phyloP scores from a whole-genome alignment of 1,140 invertebrate genomes.

The Thalassaphorura encarpata region DNA sequence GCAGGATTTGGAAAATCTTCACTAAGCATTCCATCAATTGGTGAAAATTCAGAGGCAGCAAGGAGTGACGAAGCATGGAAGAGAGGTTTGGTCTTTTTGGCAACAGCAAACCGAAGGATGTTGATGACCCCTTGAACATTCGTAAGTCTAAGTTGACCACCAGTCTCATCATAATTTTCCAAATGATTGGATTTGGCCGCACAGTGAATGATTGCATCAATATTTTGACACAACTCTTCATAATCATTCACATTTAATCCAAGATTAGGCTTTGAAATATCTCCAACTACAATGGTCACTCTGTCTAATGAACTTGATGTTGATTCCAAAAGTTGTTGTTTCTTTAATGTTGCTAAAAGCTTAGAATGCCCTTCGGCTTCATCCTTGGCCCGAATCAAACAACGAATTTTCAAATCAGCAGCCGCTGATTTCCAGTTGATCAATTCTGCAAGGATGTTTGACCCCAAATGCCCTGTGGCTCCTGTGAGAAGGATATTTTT shows the following conservation, averaged over 20 bases:
- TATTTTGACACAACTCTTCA: background rate
- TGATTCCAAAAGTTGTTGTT: background rate
- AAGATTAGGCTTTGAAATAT: background rate
- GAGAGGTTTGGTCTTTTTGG: background rate
- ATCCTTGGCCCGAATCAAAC: background rate
- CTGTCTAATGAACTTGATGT: background rate
- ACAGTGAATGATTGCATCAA: constrained; percentile 11
- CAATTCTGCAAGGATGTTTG: constrained; percentile 2
- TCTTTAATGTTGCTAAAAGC: background rate
- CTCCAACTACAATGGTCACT: background rate
- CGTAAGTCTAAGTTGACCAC: background rate
- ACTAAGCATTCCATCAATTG: background rate
- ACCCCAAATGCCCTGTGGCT: constrained; percentile 9
- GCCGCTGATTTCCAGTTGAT: background rate
- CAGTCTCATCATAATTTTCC: background rate
- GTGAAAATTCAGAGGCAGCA: background rate
- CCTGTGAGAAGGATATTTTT: constrained; percentile 5
- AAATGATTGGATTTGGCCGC: constrained; percentile 6
- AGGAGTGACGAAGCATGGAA: background rate
- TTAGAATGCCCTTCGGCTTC: background rate
- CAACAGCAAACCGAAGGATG: background rate
- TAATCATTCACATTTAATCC: background rate
- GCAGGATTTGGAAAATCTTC: background rate
- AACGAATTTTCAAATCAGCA: constrained; percentile 2
- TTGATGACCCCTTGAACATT: constrained; percentile 5